Evolutionary conservation across 2,113 vertebrate genomes (phyloP).

Genomic region (Aptenodytes patagonicus): DNA sequence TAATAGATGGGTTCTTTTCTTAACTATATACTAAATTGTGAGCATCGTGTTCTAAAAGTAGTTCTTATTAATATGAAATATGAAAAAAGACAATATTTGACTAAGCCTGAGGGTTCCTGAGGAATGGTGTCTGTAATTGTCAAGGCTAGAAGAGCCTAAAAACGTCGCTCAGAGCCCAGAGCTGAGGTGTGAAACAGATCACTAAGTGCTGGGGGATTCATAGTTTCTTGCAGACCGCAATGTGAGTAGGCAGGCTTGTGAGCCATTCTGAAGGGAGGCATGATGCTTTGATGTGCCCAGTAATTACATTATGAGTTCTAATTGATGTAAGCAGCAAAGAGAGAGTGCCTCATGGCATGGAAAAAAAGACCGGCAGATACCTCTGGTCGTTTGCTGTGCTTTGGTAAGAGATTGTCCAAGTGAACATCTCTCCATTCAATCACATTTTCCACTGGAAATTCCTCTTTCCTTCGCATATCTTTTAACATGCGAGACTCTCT

Average conservation of each 20-base stretch:
- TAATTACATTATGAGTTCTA: conserved; percentile 42
- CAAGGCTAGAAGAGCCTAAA: background rate
- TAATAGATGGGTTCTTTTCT: background rate
- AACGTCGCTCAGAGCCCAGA: background rate
- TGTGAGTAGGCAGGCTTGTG: conserved; percentile 27
- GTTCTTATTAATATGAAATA: background rate
- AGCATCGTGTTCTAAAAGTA: background rate
- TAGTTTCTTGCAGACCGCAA: conserved; percentile 22
- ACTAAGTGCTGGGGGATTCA: background rate
- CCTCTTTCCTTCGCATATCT: conserved; percentile 5
- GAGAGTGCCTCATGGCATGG: conserved; percentile 37
- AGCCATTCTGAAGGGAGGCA: conserved; percentile 10
- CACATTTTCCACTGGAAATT: conserved; percentile 71
- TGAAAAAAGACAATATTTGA: background rate
- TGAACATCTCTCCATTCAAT: conserved; percentile 56
- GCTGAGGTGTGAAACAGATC: conserved; percentile 14
- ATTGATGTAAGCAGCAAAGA: conserved; percentile 46
- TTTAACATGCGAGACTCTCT: background rate
- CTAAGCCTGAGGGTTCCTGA: background rate
- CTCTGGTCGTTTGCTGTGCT: background rate
- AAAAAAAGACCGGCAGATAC: conserved; percentile 39
- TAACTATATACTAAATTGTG: background rate
- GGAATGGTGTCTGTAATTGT: background rate
- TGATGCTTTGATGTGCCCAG: conserved; percentile 33
- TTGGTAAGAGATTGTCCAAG: conserved; percentile 45